Percentiles rank a stretch among this genome's conserved stretches.
Evolutionary conservation across 2,113 vertebrate genomes (phyloP).

Genomic region (Actenoides lindsayi): DNA sequence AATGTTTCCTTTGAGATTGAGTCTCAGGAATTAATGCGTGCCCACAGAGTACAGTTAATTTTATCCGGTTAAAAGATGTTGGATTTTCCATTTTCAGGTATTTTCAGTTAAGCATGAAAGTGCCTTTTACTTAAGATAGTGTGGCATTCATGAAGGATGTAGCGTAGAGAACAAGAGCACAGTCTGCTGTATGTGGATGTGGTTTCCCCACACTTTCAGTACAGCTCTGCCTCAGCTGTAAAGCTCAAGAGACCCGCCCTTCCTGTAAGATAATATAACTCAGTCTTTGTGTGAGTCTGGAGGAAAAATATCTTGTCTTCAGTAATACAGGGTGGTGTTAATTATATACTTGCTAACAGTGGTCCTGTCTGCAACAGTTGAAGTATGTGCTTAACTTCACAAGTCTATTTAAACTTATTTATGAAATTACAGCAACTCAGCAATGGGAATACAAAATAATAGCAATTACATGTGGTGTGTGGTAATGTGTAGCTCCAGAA

Average conservation of each 20-base stretch:
- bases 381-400: neutral
- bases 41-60: neutral
- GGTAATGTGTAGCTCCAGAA: neutral
- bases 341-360: neutral
- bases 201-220: constrained; percentile 54
- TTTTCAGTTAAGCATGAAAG: constrained; percentile 65
- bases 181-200: constrained; percentile 34
- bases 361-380: neutral
- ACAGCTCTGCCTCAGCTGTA: constrained; percentile 25
- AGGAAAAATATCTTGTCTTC: constrained; percentile 44
- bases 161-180: constrained; percentile 20
- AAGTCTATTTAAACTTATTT: neutral
- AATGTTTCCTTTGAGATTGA: constrained; percentile 17
- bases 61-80: constrained; percentile 13
- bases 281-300: constrained; percentile 49
- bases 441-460: neutral
- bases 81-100: constrained; percentile 60
- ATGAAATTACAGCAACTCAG: neutral
- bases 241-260: constrained; percentile 65
- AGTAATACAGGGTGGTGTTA: neutral
- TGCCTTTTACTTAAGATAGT: constrained; percentile 57
- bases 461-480: neutral
- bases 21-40: neutral
- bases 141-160: constrained; percentile 60
- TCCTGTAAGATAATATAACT: constrained; percentile 73